Base-by-base conservation (phyloP, 2,797 vertebrate species). In the Mormyrops attenuatus region DNA sequence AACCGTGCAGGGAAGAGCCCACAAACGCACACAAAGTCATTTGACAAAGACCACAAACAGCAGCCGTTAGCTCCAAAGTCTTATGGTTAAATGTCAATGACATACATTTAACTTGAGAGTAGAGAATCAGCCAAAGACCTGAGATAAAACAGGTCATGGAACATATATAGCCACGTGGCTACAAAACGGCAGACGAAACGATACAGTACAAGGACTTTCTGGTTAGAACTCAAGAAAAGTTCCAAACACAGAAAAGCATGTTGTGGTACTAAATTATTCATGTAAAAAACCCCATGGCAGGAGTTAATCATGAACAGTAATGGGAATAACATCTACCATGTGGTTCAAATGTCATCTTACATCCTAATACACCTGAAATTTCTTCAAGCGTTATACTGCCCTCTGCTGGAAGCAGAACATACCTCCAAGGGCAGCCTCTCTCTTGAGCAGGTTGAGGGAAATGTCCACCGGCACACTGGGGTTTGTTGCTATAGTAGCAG, bases 401-500 rank as follows among this genome's bases (percentile, higher is more conserved):
- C 49, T 49, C 63, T 87, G 50, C 63, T 77, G 82, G 55, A 17
- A 8, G 30, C 20, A 20, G 89, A 47, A 50, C 66, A 0, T 53
- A 96, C 96, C 96, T 97, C 98, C 98, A 0, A 97, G 96, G 0
- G 96, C 95, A 90, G 97, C 96, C 92, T 99, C 98, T 91, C 97
- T 96, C 93, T 99, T 99, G 41, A 99, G 95, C 88, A 99, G 95
- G 52, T 97, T 97, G 90, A 99, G 95, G 0, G 99, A 99, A 69
- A 99, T 98, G 89, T 99, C 98, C 91, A 99, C 98, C 0, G 99
- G 98, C 22, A 99, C 98, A 90, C 97, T 97, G 91, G 98, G 99
- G 91, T 97, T 98, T 0, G 98, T 99, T 0, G 95, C 94, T 84
- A 99, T 92, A 0, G 96, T 96, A 0, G 90, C 93, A 0, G 99